These are phyloP conservation scores for Parapsyche elsis DNA, from an alignment of 1,140 invertebrate genomes.

Conservation along the genomic window DNA sequence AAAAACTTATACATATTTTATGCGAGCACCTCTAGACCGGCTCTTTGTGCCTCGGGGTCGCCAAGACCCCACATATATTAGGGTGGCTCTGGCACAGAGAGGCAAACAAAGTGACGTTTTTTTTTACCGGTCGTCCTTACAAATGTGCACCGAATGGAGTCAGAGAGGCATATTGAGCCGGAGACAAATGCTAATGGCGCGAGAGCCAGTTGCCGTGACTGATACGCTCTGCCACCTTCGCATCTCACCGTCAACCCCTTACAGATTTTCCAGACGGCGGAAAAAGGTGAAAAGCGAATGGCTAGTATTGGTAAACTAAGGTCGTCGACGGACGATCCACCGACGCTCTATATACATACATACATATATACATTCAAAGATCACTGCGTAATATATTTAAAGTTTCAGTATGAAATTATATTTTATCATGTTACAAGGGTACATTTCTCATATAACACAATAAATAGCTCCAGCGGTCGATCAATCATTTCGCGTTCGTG, in stretches of 20 bases:
- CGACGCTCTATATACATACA: too few relatives aligned
- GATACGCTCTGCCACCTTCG: neutral
- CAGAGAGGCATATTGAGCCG: neutral
- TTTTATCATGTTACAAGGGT: neutral
- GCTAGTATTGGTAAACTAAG: neutral
- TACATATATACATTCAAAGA: too few relatives aligned
- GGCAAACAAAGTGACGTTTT: neutral
- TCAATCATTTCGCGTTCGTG: neutral
- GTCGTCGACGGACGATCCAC: neutral
- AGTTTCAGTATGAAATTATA: neutral
- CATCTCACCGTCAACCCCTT: neutral
- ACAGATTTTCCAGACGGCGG: neutral
- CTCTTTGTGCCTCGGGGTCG: neutral
- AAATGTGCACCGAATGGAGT: conserved; percentile 25
- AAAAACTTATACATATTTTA: conserved; percentile 40
- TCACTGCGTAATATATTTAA: too few relatives aligned
- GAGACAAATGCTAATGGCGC: conserved; percentile 26
- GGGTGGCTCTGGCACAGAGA: neutral
- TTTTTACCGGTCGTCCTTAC: neutral
- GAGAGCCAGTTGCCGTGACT: neutral
- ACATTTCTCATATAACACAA: neutral
- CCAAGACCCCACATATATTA: conserved; percentile 13
- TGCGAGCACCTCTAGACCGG: conserved; percentile 3
- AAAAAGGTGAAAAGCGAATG: neutral
- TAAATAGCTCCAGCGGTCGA: neutral